phyloP scores from a whole-genome alignment of 2,797 vertebrate genomes.

The Gymnodraco acuticeps region DNA sequence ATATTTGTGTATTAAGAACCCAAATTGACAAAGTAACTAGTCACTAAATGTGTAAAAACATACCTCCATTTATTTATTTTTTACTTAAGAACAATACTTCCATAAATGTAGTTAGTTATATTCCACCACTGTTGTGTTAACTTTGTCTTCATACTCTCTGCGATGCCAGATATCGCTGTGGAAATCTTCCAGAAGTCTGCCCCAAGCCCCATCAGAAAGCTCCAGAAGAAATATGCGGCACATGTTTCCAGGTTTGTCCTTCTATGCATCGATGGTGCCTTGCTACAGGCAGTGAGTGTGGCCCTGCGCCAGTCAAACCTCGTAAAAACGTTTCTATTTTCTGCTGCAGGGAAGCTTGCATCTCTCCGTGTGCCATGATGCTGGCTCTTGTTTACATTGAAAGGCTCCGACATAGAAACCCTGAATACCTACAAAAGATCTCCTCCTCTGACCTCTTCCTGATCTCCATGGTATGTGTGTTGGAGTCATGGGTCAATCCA shows the following conservation, averaged over 20 bases:
- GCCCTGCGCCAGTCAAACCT: accelerated
- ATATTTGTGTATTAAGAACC: no score
- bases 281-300: accelerated
- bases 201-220: conserved; percentile 95
- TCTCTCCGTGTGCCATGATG: conserved; percentile 99
- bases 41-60: no score
- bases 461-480: conserved; percentile 94
- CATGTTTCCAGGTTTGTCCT: conserved; percentile 92
- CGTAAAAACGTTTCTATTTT: not conserved
- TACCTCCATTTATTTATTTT: no score
- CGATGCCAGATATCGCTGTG: conserved; percentile 92
- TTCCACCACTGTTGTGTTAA: not conserved
- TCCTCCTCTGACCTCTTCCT: conserved; percentile 98
- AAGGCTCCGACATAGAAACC: conserved; percentile 95
- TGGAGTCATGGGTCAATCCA: not conserved
- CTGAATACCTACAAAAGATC: conserved; percentile 97
- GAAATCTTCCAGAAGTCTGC: conserved; percentile 97
- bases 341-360: conserved; percentile 92
- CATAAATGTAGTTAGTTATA: no score
- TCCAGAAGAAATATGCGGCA: conserved; percentile 97
- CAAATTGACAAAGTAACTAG: no score
- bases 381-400: conserved; percentile 97
- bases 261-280: not conserved
- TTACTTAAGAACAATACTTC: no score
- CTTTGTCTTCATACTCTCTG: not conserved